A percentile compares a stretch with the other conserved stretches of the same genome.
Evolutionary conservation across 2,113 vertebrate genomes (phyloP).

Genomic region (Mungos mungo): DNA sequence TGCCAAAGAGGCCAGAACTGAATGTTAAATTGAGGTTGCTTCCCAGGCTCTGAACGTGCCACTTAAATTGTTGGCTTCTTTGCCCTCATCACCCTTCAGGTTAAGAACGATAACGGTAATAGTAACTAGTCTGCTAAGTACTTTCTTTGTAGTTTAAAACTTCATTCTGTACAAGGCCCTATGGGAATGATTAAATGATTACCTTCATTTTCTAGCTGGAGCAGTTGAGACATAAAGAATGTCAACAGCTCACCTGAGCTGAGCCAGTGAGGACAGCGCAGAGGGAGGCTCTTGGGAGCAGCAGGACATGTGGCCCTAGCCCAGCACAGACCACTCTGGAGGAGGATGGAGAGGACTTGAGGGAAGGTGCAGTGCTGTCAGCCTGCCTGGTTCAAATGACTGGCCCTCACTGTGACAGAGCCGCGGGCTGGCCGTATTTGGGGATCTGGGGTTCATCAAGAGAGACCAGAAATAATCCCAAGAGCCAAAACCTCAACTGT

Average conservation of each 20-base stretch:
- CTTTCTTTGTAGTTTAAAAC: background rate
- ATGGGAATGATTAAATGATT: background rate
- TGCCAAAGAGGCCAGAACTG: conserved; percentile 24
- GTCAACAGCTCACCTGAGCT: background rate
- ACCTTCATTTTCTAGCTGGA: background rate
- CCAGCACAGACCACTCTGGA: background rate
- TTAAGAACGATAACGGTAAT: conserved; percentile 24
- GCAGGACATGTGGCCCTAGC: background rate
- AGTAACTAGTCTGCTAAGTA: background rate
- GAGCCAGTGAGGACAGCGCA: background rate
- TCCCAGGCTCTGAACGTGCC: conserved; percentile 12
- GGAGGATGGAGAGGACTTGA: background rate
- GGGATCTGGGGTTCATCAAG: background rate
- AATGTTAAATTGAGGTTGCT: conserved; percentile 41
- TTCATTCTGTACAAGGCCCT: background rate
- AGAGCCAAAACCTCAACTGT: background rate
- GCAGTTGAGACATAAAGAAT: background rate
- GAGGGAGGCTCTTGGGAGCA: background rate
- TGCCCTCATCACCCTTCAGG: background rate
- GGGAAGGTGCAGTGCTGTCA: background rate
- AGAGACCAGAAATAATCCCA: conserved; percentile 26
- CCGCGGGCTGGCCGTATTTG: background rate
- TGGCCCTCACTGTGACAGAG: background rate
- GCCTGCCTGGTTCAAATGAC: background rate
- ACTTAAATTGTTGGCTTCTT: conserved; percentile 24